Conservation (phyloP, 2,113 vertebrate species). For the Xenus cinereus region DNA sequence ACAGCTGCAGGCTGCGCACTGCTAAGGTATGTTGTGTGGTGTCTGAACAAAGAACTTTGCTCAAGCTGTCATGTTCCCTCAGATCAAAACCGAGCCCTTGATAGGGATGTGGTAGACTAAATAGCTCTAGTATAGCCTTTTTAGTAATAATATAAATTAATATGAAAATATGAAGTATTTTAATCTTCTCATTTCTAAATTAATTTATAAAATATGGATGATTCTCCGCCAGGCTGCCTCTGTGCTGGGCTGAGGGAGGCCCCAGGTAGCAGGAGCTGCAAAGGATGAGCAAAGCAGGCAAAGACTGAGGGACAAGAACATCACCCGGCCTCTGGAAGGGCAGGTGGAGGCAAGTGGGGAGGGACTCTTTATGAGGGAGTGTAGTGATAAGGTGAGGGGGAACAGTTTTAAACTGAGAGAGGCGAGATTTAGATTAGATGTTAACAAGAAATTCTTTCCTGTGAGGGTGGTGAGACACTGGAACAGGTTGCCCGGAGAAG, state of each 20-base stretch:
- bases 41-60: slow-evolving; percentile 58
- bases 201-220: slow-evolving; percentile 26
- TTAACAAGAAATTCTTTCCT: no score
- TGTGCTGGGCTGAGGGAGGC: not conserved
- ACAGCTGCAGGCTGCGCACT: slow-evolving; percentile 24
- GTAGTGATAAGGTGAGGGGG: no score
- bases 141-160: not conserved
- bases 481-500: no score
- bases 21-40: slow-evolving; percentile 45
- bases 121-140: slow-evolving; percentile 10
- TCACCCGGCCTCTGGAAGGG: not conserved
- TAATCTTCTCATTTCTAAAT: not conserved
- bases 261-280: not conserved
- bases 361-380: no score
- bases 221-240: not conserved
- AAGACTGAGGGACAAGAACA: not conserved
- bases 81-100: slow-evolving; percentile 33
- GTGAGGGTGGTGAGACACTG: no score
- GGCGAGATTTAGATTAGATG: no score
- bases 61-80: slow-evolving; percentile 47
- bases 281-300: not conserved
- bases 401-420: no score
- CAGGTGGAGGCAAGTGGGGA: not conserved
- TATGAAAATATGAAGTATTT: not conserved
- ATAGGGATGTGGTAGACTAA: slow-evolving; percentile 6